Base-by-base conservation (phyloP, 2,113 vertebrate species). In the Dipodomys stephensi region DNA sequence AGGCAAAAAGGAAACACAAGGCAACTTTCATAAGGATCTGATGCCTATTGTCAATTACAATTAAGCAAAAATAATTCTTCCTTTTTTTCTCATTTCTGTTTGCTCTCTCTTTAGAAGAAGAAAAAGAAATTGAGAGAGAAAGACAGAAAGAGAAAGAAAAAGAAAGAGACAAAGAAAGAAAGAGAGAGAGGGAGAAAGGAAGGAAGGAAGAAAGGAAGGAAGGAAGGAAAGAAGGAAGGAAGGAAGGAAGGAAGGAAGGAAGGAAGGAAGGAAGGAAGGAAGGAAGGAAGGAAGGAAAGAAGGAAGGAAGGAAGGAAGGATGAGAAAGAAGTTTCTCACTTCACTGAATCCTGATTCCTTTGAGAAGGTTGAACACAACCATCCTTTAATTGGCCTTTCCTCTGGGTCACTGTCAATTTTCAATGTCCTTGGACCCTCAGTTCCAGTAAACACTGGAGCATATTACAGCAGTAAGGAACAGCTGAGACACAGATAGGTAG, bases 51-150 rank as follows among this genome's bases (percentile, higher is more conserved):
- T 93, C 23, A 86, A 65, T 69, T 57, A 65, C 25, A 89, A 35
- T 89, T 83, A 49, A 91, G 74, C 35, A 60, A 78, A 77, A 93
- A 82, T 85, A 88, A 74, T 25, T 88, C 32, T 57, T 62, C 68
- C 18, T 49, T 19, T 73, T 35, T 90, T 60, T 27, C 49, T 69
- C 39, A 23, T 8, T 27, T 95, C 32, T 86, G 9, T 84, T 73
- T 32, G 91, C 15, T 28, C 15, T 87, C 22, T 12, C 15, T 89
- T 88, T 39, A 39, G 78, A 72, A 86, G 6, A 84, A 83, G 49
- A 19, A 15, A 23, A 25, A 73, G 7, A 87, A 87, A 71, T 7
- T 46, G 20, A 44, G 4, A 46, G 53, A 67, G 72, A 57, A 57
- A 57, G 53, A 57, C 0, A 57, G 53, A 57, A 16, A 57, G 15